These are phyloP conservation scores for Lichenostomus cassidix DNA, from an alignment of 2,113 vertebrate species.

Conservation along the genomic window DNA sequence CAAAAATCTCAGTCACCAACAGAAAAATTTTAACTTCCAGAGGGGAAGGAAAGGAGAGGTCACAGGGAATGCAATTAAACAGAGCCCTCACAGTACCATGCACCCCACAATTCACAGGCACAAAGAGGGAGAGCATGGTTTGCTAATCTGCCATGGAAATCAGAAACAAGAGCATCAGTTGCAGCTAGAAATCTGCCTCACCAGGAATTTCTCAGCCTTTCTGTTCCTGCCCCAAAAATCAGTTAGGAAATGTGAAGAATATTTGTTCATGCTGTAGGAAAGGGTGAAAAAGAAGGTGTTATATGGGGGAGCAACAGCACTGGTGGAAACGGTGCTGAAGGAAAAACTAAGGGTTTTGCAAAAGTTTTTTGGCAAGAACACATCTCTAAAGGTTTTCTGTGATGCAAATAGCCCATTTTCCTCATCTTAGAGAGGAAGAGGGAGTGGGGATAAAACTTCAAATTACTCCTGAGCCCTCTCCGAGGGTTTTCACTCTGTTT, in stretches of 20 bases:
- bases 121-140: not conserved
- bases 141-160: not conserved
- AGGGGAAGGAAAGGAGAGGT: not conserved
- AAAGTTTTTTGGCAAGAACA: not conserved
- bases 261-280: slow-evolving; percentile 21
- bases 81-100: not conserved
- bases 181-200: not conserved
- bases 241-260: not conserved
- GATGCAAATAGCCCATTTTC: not conserved
- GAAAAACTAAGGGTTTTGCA: not conserved
- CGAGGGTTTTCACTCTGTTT: not conserved
- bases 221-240: not conserved
- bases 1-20: not conserved
- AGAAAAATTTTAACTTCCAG: not conserved
- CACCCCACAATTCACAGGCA: not conserved
- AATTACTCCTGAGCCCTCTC: not conserved
- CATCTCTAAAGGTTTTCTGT: not conserved
- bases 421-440: not conserved
- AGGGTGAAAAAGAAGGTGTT: not conserved
- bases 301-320: not conserved
- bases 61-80: not conserved
- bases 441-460: not conserved
- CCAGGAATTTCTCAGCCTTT: slow-evolving; percentile 9
- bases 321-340: not conserved
- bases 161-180: not conserved